These are phyloP conservation scores for Pseudopipra pipra DNA, from an alignment of 2,113 vertebrate species.

Conservation along the genomic window DNA sequence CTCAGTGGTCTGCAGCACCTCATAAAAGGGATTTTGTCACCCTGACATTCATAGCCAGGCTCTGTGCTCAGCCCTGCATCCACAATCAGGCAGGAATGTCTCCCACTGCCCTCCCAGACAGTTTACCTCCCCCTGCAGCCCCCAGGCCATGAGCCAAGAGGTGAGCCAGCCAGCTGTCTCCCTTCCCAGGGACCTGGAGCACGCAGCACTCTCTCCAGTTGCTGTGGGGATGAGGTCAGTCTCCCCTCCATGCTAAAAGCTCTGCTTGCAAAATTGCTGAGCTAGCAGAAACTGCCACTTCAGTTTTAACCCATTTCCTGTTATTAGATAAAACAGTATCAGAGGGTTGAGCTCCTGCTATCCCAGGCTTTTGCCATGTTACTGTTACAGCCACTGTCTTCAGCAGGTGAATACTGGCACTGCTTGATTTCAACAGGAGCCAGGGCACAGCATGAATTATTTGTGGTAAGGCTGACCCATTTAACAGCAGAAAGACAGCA, in stretches of 20 bases:
- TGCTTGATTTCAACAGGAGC: background rate
- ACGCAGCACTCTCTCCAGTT: background rate
- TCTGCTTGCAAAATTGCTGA: constrained; percentile 10
- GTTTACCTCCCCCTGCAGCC: background rate
- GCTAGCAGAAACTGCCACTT: background rate
- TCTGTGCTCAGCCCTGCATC: background rate
- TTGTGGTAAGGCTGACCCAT: constrained; percentile 38
- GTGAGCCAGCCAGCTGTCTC: background rate
- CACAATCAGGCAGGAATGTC: background rate
- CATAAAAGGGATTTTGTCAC: background rate
- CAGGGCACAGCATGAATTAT: constrained; percentile 52
- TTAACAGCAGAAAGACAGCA: constrained; percentile 35
- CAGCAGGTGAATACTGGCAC: background rate
- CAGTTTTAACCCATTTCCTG: background rate
- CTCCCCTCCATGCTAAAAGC: background rate
- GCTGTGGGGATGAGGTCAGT: background rate
- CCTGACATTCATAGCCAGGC: background rate
- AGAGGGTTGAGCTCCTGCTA: background rate
- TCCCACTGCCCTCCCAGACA: background rate
- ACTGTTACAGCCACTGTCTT: background rate
- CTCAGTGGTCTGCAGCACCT: background rate
- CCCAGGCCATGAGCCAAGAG: background rate
- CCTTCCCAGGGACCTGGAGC: background rate
- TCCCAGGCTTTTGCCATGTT: background rate
- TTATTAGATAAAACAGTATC: background rate